These are phyloP conservation scores for Nezara viridula DNA, from an alignment of 2,888 invertebrate species.

Conservation along the genomic window DNA sequence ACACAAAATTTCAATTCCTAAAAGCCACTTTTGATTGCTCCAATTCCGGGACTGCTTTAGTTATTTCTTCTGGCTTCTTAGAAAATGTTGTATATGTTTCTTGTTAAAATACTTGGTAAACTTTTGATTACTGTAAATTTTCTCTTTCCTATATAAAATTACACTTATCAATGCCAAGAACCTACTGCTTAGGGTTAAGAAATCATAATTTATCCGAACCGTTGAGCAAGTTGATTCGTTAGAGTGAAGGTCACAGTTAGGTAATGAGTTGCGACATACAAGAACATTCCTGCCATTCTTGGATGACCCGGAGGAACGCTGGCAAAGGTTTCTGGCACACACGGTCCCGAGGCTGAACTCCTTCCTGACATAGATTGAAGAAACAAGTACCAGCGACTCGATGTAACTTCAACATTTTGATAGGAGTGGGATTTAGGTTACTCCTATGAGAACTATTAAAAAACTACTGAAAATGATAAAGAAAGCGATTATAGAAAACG, in stretches of 20 bases:
- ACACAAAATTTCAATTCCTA: too few relatives aligned
- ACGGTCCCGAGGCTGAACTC: background rate
- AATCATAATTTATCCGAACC: background rate
- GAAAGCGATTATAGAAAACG: too few relatives aligned
- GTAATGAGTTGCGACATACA: slow-evolving; percentile 1
- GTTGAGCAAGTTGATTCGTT: slow-evolving; percentile 7
- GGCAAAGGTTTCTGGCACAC: slow-evolving; percentile 14
- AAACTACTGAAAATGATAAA: too few relatives aligned
- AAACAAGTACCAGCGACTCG: too few relatives aligned
- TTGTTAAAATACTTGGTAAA: background rate
- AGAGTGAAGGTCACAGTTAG: background rate
- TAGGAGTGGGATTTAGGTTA: too few relatives aligned
- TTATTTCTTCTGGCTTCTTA: background rate
- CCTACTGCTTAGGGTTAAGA: background rate
- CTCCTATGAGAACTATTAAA: too few relatives aligned
- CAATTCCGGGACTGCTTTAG: background rate
- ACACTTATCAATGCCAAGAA: background rate
- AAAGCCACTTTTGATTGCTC: too few relatives aligned
- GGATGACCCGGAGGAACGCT: background rate
- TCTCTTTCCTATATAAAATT: background rate
- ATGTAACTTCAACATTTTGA: too few relatives aligned
- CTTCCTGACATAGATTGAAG: background rate
- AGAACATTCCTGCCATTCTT: background rate
- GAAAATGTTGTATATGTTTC: background rate
- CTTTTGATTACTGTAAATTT: background rate